These are phyloP conservation scores for Chydorus sphaericus DNA, from an alignment of 2,888 invertebrate genomes.

Conservation along the genomic window DNA sequence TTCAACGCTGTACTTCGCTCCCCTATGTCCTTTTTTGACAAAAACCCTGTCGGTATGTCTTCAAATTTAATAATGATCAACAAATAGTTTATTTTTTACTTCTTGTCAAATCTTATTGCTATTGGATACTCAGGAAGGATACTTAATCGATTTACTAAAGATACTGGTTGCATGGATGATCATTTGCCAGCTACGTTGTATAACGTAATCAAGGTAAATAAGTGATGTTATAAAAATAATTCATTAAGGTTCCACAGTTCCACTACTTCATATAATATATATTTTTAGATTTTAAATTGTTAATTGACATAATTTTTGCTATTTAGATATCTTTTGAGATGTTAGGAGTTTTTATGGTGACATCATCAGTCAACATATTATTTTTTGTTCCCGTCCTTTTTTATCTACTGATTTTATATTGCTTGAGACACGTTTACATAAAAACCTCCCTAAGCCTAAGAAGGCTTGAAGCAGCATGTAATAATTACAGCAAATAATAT, in stretches of 20 bases:
- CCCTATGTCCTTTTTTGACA: too few species aligned
- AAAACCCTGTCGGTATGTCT: too few species aligned
- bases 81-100: too few species aligned
- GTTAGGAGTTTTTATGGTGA: constrained; percentile 33
- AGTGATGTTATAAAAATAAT: too few species aligned
- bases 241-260: background rate
- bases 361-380: constrained; percentile 30
- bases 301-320: background rate
- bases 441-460: too few species aligned
- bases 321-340: constrained; percentile 21
- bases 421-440: too few species aligned
- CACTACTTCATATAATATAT: background rate
- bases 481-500: too few species aligned
- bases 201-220: background rate
- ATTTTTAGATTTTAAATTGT: background rate
- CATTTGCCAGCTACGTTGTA: background rate
- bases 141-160: constrained; percentile 7
- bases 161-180: constrained; percentile 3
- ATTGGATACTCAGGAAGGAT: constrained; percentile 2
- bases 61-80: too few species aligned
- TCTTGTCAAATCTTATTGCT: too few species aligned
- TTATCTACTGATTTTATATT: too few species aligned
- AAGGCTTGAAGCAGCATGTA: too few species aligned
- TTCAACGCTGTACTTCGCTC: too few species aligned
- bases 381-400: constrained; percentile 27